Evolutionary conservation across 2,888 invertebrate genomes (phyloP), one percentile per base, ranked within the genome.

Genomic region (Drosophila formosana): DNA sequence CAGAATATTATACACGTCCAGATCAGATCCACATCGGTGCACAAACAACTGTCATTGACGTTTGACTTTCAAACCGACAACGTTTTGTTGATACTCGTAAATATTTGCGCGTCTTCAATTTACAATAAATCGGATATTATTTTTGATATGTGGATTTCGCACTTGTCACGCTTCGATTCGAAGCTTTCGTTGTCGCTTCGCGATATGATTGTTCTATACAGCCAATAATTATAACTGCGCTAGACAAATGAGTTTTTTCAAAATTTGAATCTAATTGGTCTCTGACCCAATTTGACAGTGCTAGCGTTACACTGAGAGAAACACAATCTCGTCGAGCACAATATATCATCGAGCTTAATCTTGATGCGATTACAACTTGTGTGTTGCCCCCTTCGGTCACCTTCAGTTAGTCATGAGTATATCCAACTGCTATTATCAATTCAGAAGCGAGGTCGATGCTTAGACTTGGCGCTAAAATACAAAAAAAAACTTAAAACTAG

Each of bases 161-260:
- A 57, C 11, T 53, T 57, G 83, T 86, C 78, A 83, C 81, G 87
- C 78, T 63, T 83, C 81, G 80, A 64, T 83, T 83, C 63, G 26
- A 39, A 45, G 74, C 67, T 61, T 80, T 77, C 78, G 66, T 83
- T 61, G 64, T 56, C 71, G 63, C 64, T 62, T 51, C 28, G 7
- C 13, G 8, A 30, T 46, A 11, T 69, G 49, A 55, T 57, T 52
- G 57, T 34, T 30, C 51, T 58, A 41, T 51, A 28, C 30, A 41
- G 8, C 34, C 4, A 26, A 52, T 61, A 66, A 72, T 77, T 66
- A 72, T 39, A 51, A 7, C 55, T 26, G 45, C 34, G 25, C 34
- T 25, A 71, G 47, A 70, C 51, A 60, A 56, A 73, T 71, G 72
- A 55, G 41, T 71, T 66, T 62, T 43, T 45, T 26, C 49, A 25